Evolutionary conservation across 2,113 vertebrate species (phyloP).

Genomic region (Plestiodon gilberti): DNA sequence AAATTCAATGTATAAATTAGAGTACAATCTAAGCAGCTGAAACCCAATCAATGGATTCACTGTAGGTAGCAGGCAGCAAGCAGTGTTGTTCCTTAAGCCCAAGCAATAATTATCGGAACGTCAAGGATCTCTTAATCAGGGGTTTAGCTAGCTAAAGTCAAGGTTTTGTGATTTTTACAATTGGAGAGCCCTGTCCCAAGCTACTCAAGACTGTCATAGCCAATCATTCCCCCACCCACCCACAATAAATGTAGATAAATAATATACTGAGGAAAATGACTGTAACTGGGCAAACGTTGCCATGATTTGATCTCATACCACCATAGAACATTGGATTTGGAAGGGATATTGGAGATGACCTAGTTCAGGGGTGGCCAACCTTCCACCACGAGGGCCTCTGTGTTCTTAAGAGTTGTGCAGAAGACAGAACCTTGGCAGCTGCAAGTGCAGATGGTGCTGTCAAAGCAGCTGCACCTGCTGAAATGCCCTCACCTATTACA

Average conservation of each 20-base stretch:
- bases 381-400: too few species aligned
- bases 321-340: too few species aligned
- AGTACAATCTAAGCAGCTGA: constrained; percentile 8
- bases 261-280: not conserved
- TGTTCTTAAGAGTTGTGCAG: too few species aligned
- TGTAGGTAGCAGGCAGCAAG: not conserved
- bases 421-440: too few species aligned
- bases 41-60: not conserved
- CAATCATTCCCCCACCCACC: not conserved
- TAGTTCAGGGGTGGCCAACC: too few species aligned
- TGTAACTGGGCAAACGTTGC: not conserved
- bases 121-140: not conserved
- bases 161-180: not conserved
- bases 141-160: not conserved
- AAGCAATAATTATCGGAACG: constrained; percentile 26
- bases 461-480: too few species aligned
- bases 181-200: not conserved
- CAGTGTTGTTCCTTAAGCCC: not conserved
- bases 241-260: not conserved
- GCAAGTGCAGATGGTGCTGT: too few species aligned
- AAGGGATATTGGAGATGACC: too few species aligned
- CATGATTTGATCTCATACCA: not conserved
- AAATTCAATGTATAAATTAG: constrained; percentile 34
- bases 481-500: too few species aligned
- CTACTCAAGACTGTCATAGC: not conserved